These are phyloP conservation scores for Vidua macroura DNA, from an alignment of 2,113 vertebrate genomes.

Conservation along the genomic window DNA sequence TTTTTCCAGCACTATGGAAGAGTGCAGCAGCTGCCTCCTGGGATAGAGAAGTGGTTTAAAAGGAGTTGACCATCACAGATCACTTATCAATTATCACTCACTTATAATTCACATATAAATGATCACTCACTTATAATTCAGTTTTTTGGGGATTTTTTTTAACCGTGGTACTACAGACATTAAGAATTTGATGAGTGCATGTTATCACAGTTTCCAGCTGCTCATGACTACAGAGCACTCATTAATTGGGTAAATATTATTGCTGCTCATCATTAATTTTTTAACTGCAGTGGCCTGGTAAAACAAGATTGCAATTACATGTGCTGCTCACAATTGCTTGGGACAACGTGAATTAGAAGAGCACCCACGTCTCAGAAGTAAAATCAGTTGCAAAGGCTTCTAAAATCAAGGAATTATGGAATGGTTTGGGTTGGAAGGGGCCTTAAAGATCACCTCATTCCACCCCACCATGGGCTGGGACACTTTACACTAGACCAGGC, in stretches of 20 bases:
- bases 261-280: neutral
- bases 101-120: neutral
- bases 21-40: neutral
- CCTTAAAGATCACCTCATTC: neutral
- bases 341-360: accelerated
- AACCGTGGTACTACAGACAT: accelerated
- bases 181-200: neutral
- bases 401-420: neutral
- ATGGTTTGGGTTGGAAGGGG: neutral
- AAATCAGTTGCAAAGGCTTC: neutral
- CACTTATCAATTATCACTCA: neutral
- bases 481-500: neutral
- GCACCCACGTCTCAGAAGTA: neutral
- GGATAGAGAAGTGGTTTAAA: neutral
- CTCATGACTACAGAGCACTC: neutral
- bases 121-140: neutral
- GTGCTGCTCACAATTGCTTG: neutral
- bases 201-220: neutral
- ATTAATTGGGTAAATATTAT: neutral
- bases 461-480: neutral
- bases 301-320: neutral
- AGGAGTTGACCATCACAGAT: neutral
- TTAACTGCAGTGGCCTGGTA: neutral
- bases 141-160: accelerated
- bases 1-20: neutral